Conservation (phyloP, 2,888 invertebrate genomes). For the Bhutanitis thaidina region DNA sequence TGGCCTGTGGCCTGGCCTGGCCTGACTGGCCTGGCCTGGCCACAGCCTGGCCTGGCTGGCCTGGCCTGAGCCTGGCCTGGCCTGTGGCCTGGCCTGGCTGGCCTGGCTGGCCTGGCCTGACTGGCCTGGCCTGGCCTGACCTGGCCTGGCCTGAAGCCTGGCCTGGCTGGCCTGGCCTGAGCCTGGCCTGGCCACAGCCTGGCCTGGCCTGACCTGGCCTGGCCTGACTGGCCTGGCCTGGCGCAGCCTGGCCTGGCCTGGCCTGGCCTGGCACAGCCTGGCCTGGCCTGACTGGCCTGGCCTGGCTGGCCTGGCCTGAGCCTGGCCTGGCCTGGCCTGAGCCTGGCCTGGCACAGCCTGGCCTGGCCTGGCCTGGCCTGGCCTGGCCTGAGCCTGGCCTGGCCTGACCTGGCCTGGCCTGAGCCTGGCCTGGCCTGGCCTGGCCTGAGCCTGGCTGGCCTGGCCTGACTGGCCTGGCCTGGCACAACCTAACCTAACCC, state of each 20-base stretch:
- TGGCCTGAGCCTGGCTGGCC: too few relatives aligned
- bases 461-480: not conserved
- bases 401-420: conserved; percentile 8
- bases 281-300: conserved; percentile 23
- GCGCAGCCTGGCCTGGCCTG: too few relatives aligned
- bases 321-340: conserved; percentile 22
- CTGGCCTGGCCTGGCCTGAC: conserved; percentile 7
- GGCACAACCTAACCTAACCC: conserved; percentile 22
- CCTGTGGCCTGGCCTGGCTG: conserved; percentile 4
- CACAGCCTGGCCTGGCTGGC: not conserved
- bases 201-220: conserved; percentile 17
- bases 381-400: conserved; percentile 15
- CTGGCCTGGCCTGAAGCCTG: too few relatives aligned
- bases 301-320: conserved; percentile 19
- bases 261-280: conserved; percentile 20
- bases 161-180: too few relatives aligned
- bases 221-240: conserved; percentile 21
- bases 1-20: conserved; percentile 3
- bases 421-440: too few relatives aligned
- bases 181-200: too few relatives aligned
- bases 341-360: conserved; percentile 8
- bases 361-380: conserved; percentile 23
- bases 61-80: conserved; percentile 9
- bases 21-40: too few relatives aligned
- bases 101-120: not conserved